A percentile compares a stretch with the other conserved stretches of the same genome.
phyloP scores from a whole-genome alignment of 2,888 invertebrate species.

The Megastigmus dorsalis region DNA sequence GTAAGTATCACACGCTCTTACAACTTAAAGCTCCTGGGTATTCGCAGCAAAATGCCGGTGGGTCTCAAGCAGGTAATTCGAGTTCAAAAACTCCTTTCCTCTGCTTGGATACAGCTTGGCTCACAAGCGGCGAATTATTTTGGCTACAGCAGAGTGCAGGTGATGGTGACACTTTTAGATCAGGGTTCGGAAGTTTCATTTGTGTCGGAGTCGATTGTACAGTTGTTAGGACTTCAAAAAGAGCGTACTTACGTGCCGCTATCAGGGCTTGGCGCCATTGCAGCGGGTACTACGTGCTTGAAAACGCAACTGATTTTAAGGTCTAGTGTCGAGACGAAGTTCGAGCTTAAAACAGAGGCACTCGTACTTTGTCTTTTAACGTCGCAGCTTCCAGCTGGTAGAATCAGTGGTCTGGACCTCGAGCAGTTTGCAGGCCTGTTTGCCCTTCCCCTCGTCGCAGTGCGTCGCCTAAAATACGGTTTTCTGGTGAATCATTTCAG shows the following conservation, averaged over 20 bases:
- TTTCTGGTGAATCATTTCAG: too few species aligned
- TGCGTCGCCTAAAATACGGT: background rate
- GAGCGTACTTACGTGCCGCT: background rate
- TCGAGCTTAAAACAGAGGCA: background rate
- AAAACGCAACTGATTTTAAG: background rate
- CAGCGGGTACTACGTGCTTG: background rate
- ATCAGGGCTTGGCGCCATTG: background rate
- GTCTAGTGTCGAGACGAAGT: background rate
- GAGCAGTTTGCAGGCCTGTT: background rate
- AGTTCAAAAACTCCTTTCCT: background rate
- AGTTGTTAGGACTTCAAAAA: slow-evolving; percentile 9
- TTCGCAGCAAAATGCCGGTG: background rate
- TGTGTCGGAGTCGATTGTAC: slow-evolving; percentile 29
- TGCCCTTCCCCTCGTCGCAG: background rate
- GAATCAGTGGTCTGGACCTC: background rate
- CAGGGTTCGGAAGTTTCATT: slow-evolving; percentile 42
- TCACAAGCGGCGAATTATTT: background rate
- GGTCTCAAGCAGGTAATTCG: background rate
- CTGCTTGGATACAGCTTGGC: background rate
- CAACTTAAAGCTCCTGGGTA: background rate
- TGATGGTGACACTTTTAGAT: slow-evolving; percentile 39
- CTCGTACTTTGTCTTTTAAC: background rate
- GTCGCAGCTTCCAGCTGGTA: background rate
- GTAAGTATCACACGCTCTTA: background rate
- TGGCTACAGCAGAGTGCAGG: slow-evolving; percentile 29